Percentiles rank a stretch among this genome's conserved stretches.
These are phyloP conservation scores for Drosophila borealis DNA, from an alignment of 2,888 invertebrate genomes.

Conservation along the genomic window DNA sequence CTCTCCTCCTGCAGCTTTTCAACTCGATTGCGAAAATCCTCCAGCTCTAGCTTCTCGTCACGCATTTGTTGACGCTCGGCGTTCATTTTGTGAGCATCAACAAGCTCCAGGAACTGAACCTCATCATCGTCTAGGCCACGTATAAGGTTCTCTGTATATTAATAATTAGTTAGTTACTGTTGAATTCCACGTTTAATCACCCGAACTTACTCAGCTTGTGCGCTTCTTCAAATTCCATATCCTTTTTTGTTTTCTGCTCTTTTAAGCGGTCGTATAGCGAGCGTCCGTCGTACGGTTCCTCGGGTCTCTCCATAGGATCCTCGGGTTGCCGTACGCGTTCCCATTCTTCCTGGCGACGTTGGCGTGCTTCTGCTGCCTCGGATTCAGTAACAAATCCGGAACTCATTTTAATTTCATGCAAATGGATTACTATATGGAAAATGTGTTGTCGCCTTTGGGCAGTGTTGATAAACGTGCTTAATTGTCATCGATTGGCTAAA, in stretches of 20 bases:
- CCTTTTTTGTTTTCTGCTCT: constrained; percentile 95
- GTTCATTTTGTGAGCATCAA: constrained; percentile 94
- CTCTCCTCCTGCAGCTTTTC: constrained; percentile 89
- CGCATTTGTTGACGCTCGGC: constrained; percentile 93
- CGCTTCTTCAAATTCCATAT: constrained; percentile 97
- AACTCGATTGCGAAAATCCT: constrained; percentile 91
- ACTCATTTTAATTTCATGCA: constrained; percentile 87
- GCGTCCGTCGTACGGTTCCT: constrained; percentile 92
- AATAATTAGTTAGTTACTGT: background rate
- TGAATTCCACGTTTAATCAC: background rate
- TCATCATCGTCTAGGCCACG: constrained; percentile 98
- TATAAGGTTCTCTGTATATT: constrained; percentile 90
- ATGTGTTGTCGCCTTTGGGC: constrained; percentile 41
- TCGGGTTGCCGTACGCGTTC: constrained; percentile 96
- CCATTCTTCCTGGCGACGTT: constrained; percentile 97
- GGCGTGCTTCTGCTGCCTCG: constrained; percentile 92
- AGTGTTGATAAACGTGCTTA: constrained; percentile 30
- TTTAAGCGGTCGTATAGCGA: constrained; percentile 96
- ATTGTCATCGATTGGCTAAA: constrained; percentile 1
- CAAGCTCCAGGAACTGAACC: constrained; percentile 95
- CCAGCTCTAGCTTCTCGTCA: constrained; percentile 93
- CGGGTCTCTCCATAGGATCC: constrained; percentile 96
- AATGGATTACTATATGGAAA: constrained; percentile 14
- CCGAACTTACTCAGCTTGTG: constrained; percentile 94
- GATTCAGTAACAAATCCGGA: constrained; percentile 96